phyloP scores from a whole-genome alignment of 2,113 vertebrate species.

The Chaetodon auriga region DNA sequence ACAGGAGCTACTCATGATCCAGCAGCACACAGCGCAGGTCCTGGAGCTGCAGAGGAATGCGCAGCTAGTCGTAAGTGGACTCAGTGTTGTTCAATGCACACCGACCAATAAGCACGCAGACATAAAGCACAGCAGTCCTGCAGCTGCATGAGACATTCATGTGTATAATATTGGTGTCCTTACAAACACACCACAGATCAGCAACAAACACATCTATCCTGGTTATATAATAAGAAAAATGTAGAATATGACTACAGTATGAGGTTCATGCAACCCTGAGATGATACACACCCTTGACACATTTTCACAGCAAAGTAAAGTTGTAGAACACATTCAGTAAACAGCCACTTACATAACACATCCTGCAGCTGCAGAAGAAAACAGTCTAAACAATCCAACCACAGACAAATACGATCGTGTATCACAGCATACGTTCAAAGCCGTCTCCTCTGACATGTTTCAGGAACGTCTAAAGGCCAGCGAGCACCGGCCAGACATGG shows the following conservation, averaged over 20 bases:
- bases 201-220: background rate
- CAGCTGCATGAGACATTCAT: background rate
- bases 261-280: background rate
- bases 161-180: background rate
- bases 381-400: constrained; percentile 13
- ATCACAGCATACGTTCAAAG: background rate
- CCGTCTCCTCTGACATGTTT: constrained; percentile 17
- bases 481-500: constrained; percentile 89
- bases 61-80: constrained; percentile 75
- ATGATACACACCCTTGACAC: background rate
- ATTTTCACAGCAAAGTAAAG: background rate
- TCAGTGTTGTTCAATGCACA: background rate
- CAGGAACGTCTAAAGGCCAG: constrained; percentile 94
- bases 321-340: background rate
- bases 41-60: constrained; percentile 95
- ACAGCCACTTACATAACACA: background rate
- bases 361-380: constrained; percentile 12
- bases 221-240: background rate
- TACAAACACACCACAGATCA: background rate
- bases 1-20: constrained; percentile 96
- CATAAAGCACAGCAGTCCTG: background rate
- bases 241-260: background rate
- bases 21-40: constrained; percentile 96
- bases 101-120: background rate
- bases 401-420: background rate